Evolutionary conservation across 2,888 invertebrate species (phyloP).

Genomic region (Drosophila meridiana): DNA sequence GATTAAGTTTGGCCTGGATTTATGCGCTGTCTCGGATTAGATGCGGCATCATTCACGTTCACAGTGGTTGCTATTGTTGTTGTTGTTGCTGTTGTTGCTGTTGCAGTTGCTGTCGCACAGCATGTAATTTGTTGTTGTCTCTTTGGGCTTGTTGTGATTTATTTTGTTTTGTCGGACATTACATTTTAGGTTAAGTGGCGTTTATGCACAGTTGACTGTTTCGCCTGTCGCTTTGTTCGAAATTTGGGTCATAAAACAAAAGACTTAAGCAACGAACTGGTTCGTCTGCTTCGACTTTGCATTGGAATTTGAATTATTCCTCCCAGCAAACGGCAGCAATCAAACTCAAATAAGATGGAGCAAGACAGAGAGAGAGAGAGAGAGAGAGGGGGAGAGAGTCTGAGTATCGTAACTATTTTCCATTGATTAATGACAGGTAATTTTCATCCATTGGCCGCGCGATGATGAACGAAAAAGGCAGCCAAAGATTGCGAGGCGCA

Average conservation of each 20-base stretch:
- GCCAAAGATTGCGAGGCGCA: slow-evolving; percentile 8
- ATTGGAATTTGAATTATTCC: slow-evolving; percentile 68
- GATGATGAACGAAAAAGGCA: slow-evolving; percentile 19
- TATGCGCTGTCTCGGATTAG: slow-evolving; percentile 57
- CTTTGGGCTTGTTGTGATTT: slow-evolving; percentile 64
- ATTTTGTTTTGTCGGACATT: slow-evolving; percentile 63
- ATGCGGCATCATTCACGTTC: slow-evolving; percentile 66
- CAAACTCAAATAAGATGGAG: slow-evolving; percentile 10
- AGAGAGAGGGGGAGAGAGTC: slow-evolving; percentile 9
- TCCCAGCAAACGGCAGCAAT: slow-evolving; percentile 17
- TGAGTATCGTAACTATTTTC: slow-evolving; percentile 57
- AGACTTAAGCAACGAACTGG: slow-evolving; percentile 71
- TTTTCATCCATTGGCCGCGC: slow-evolving; percentile 50
- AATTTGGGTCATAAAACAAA: slow-evolving; percentile 69
- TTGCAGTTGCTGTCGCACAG: slow-evolving; percentile 47
- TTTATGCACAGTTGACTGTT: slow-evolving; percentile 63
- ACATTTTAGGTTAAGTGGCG: slow-evolving; percentile 69
- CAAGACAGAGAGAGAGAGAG: slow-evolving; percentile 4
- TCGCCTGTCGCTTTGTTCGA: slow-evolving; percentile 45
- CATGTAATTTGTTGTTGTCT: slow-evolving; percentile 64
- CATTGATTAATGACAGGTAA: slow-evolving; percentile 70
- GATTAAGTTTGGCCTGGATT: slow-evolving; percentile 76
- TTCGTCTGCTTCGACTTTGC: slow-evolving; percentile 50
- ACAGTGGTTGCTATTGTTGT: slow-evolving; percentile 14
- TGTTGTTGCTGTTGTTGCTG: slow-evolving; percentile 13